These are phyloP conservation scores for Megalops cyprinoides DNA, from an alignment of 2,797 vertebrate genomes.

Conservation along the genomic window DNA sequence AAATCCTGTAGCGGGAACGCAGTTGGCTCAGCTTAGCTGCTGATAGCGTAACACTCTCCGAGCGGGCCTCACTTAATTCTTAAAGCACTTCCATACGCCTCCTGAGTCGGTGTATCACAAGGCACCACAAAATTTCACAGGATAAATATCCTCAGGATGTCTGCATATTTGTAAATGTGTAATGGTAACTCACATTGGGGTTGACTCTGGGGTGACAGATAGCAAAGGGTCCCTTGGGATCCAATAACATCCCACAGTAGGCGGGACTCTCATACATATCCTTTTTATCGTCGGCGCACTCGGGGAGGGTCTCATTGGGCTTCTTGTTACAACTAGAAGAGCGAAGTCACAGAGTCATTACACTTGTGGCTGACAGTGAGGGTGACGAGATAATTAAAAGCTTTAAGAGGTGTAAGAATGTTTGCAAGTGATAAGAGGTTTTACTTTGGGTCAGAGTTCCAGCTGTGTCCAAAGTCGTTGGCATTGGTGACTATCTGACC, in stretches of 20 bases:
- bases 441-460: slow-evolving; percentile 68
- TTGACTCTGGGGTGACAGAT: slow-evolving; percentile 70
- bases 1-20: slow-evolving; percentile 55
- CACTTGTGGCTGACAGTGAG: no score
- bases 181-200: slow-evolving; percentile 65
- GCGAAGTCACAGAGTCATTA: background rate
- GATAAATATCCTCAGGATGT: background rate
- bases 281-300: slow-evolving; percentile 61
- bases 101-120: background rate
- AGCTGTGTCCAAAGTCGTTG: slow-evolving; percentile 75
- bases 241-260: slow-evolving; percentile 72
- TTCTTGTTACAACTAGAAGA: slow-evolving; percentile 66
- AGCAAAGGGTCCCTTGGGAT: slow-evolving; percentile 71
- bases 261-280: slow-evolving; percentile 65
- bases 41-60: background rate
- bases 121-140: background rate
- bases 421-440: background rate
- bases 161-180: background rate
- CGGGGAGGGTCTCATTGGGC: slow-evolving; percentile 58
- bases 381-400: background rate
- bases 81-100: background rate
- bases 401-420: background rate
- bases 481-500: slow-evolving; percentile 60
- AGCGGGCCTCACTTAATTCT: background rate
- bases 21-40: background rate